These are phyloP conservation scores for Anarsia innoxiella DNA, from an alignment of 2,888 invertebrate species.

Conservation along the genomic window DNA sequence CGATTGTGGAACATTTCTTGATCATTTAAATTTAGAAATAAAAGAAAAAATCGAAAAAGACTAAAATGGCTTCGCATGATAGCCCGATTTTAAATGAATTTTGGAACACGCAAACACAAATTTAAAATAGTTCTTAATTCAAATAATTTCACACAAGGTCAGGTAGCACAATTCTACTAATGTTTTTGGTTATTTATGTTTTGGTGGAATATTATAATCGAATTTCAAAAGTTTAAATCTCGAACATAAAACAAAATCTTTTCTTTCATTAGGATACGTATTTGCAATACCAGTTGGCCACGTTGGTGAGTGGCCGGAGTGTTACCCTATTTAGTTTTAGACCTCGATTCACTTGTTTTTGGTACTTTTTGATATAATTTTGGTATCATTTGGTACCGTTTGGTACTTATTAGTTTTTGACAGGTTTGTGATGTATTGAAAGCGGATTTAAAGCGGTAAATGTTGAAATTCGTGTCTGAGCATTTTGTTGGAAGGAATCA, in stretches of 20 bases:
- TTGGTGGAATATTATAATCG: no score
- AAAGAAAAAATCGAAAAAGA: no score
- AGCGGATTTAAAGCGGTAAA: no score
- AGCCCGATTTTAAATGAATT: no score
- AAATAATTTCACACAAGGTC: constrained; percentile 15
- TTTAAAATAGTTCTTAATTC: no score
- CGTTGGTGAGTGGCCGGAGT: constrained; percentile 67
- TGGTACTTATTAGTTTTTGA: constrained; percentile 18
- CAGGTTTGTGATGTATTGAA: constrained; percentile 13
- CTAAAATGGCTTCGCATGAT: no score
- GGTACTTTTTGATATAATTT: constrained; percentile 23
- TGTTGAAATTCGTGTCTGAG: no score
- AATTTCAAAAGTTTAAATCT: no score
- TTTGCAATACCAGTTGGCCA: constrained; percentile 73
- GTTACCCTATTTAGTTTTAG: constrained; percentile 37
- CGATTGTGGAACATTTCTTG: no score
- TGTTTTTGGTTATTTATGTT: constrained; percentile 26
- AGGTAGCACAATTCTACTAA: constrained; percentile 42
- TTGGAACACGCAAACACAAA: no score
- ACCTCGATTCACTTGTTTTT: constrained; percentile 30
- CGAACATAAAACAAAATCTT: constrained; percentile 42
- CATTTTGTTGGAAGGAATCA: no score
- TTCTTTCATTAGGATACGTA: constrained; percentile 68
- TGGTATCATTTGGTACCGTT: constrained; percentile 22
- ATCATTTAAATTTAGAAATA: no score